phyloP scores from a whole-genome alignment of 2,888 invertebrate genomes.

The Protonemura montana region DNA sequence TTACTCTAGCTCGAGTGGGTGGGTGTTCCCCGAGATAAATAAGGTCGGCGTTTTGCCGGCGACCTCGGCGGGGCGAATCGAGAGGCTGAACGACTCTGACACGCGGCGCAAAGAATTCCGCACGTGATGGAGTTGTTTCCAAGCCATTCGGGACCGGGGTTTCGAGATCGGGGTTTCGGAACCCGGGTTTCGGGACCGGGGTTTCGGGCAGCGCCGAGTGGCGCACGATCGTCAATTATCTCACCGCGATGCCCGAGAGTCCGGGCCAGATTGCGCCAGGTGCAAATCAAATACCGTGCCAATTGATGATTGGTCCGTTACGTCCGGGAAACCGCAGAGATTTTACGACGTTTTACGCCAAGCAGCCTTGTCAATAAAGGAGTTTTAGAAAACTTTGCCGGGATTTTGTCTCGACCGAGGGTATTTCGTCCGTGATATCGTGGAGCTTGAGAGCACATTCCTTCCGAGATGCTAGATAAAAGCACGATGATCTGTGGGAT shows the following conservation, averaged over 20 bases:
- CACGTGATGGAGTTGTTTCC: background rate
- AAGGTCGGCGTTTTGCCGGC: background rate
- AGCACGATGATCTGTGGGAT: too few relatives aligned
- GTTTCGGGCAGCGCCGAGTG: background rate
- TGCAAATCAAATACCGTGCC: background rate
- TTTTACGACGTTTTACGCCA: background rate
- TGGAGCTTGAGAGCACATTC: background rate
- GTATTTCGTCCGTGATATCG: background rate
- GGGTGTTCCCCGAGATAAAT: background rate
- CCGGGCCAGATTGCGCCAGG: background rate
- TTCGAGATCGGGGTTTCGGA: background rate
- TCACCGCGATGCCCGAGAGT: background rate
- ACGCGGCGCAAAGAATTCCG: background rate
- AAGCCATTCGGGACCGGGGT: background rate
- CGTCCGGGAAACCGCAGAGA: background rate
- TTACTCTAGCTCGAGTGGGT: background rate
- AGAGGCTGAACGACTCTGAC: background rate
- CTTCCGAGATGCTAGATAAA: background rate
- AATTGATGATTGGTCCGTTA: background rate
- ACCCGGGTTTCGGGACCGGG: too few relatives aligned
- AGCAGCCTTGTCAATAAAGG: background rate
- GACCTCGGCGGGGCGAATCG: background rate
- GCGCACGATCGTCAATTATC: background rate
- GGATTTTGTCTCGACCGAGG: background rate
- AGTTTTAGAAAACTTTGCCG: background rate